Evolutionary conservation across 2,797 vertebrate species (phyloP), one percentile per base, ranked within the genome.

Genomic region (Spea hammondii): DNA sequence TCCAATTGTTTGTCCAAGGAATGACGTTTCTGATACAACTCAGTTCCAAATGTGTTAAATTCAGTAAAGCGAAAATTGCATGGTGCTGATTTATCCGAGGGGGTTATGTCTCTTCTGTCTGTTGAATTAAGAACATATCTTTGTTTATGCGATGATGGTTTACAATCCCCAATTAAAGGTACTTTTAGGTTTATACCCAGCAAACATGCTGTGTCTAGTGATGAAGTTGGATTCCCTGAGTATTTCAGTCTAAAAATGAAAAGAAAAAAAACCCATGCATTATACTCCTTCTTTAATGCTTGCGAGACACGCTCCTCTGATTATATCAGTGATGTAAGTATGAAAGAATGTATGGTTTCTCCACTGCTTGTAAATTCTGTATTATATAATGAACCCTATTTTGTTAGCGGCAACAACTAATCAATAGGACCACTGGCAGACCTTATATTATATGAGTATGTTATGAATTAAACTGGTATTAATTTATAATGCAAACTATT

Each of bases 321-420:
- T 50, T 66, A 57, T 54, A 55, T 17, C 65, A 65, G 11, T 76
- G 74, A 76, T 65, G 64, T 57, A 76, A 76, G 4, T 48, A 14
- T 46, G 7, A 67, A 55, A 66, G 17, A 55, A 67, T 17, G 11
- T 50, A 73, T 62, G 49, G 44, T 13, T 10, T 45, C 17, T 5
- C 17, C 12, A 60, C 11, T 12, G 3, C 53, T 72, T 32, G 55
- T 6, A 59, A 72, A 59, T 72, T 57, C 51, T 54, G n/a, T 50
- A n/a, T 5, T 4, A 51, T 53, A 53, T 51, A 32, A 53, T 11
- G 4, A 13, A 32, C 6, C 32, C 51, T 70, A 9, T 53, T 55
- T 70, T 55, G 32, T 32, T 32, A 32, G 32, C 2, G 6, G n/a
- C 7, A 6, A 62, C 9, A 7, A 62, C 59, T 17, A 6, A 62